A percentile compares a stretch with the other conserved stretches of the same genome.
phyloP scores from a whole-genome alignment of 2,797 vertebrate genomes.

The Champsocephalus gunnari region DNA sequence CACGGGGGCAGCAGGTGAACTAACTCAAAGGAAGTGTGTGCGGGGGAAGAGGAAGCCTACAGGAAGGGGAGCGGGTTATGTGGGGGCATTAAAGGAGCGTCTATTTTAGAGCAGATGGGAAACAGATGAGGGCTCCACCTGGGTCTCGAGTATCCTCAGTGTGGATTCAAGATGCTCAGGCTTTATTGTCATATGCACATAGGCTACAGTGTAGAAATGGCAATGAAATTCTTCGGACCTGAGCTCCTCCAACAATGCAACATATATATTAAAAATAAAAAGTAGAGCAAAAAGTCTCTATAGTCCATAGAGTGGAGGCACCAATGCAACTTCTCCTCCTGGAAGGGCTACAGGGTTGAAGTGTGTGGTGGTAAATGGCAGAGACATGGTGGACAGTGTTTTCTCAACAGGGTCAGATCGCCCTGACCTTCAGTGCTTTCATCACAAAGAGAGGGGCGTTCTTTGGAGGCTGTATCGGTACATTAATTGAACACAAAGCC shows the following conservation, averaged over 20 bases:
- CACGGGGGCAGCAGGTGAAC: conserved; percentile 41
- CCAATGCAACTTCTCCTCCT: too few species aligned
- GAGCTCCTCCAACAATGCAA: too few species aligned
- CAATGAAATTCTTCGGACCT: too few species aligned
- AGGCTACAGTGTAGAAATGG: too few species aligned
- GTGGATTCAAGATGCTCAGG: too few species aligned
- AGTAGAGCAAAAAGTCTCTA: too few species aligned
- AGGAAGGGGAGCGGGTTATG: conserved; percentile 45
- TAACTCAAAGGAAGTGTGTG: conserved; percentile 19
- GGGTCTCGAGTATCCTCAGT: conserved; percentile 73
- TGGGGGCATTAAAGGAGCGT: conserved; percentile 42
- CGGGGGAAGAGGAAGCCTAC: conserved; percentile 27
- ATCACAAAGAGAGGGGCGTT: neutral
- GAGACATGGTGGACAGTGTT: neutral
- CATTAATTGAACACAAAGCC: neutral
- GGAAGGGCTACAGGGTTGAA: conserved; percentile 9
- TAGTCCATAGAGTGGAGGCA: too few species aligned
- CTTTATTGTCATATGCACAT: too few species aligned
- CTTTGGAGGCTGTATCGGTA: neutral
- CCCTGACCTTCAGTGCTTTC: conserved; percentile 19
- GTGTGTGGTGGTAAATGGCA: conserved; percentile 5
- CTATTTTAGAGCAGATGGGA: conserved; percentile 72
- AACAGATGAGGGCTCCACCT: conserved; percentile 69
- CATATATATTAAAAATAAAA: too few species aligned
- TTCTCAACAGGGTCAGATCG: conserved; percentile 5